phyloP scores from a whole-genome alignment of 2,797 vertebrate genomes.

The Ficedula albicollis region DNA sequence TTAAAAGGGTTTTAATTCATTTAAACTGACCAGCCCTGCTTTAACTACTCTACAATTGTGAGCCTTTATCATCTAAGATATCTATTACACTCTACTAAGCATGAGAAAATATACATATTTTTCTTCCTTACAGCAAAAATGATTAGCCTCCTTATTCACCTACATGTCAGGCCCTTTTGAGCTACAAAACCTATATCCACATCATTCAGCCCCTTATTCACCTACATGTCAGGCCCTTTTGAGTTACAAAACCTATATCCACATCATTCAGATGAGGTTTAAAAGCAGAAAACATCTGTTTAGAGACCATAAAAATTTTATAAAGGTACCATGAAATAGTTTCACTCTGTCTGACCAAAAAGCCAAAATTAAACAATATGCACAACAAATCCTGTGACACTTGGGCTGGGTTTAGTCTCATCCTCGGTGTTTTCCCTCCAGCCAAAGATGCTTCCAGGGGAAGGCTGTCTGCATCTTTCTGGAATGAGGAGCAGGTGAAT shows the following conservation, averaged over 20 bases:
- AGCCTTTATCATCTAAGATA: conserved; percentile 37
- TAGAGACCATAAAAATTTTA: neutral
- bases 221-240: neutral
- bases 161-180: neutral
- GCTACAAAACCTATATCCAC: neutral
- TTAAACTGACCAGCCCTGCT: conserved; percentile 27
- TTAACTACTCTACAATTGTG: neutral
- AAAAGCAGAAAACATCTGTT: neutral
- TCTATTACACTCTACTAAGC: neutral
- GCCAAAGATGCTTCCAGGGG: neutral
- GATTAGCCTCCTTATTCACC: neutral
- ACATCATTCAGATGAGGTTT: conserved; percentile 2
- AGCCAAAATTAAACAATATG: neutral
- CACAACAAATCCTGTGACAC: neutral
- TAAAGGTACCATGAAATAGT: neutral
- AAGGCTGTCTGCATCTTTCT: neutral
- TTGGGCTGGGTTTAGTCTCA: neutral
- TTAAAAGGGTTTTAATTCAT: conserved; percentile 13
- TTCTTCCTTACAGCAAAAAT: conserved; percentile 33
- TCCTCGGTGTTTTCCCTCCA: neutral
- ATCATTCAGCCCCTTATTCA: conserved; percentile 12
- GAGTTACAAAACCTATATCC: neutral
- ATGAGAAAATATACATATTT: conserved; percentile 37
- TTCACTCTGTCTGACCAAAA: neutral
- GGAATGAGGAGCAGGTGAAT: neutral